Evolutionary conservation across 2,113 vertebrate genomes (phyloP), one percentile per base, ranked within the genome.

Genomic region (Ellobius talpinus): DNA sequence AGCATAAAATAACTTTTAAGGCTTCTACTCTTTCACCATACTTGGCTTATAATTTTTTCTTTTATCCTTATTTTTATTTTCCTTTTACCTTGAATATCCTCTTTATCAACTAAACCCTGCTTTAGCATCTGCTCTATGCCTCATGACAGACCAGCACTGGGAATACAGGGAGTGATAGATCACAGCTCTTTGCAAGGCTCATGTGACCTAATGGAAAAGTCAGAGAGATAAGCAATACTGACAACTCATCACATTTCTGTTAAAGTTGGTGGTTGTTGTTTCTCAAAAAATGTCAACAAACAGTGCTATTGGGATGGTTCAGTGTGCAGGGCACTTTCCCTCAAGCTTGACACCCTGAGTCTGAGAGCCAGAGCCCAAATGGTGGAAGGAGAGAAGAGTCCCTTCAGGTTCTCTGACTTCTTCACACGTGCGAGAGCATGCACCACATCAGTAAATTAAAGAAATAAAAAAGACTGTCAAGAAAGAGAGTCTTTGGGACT

Each of bases 281-380:
- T 7, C 72, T 66, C 61, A 89, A 94, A 93, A 50, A 87, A 24
- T 81, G 16, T 86, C 78, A 84, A 87, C 52, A 89, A 93, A n/a
- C 72, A 1, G 58, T 87, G 63, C 85, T 58, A 33, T 13, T 5
- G 55, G 16, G 23, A 24, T n/a, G 33, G 13, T 61, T 42, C 13
- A 29, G 19, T 21, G 36, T 1, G 4, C n/a, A 16, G n/a, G 55
- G 14, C 26, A 14, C n/a, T 45, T 65, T 9, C 39, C 61, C 1
- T 33, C 26, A 31, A 65, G n/a, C 58, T 31, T 10, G 4, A 5
- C n/a, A 29, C 8, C 58, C 39, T 17, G n/a, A 63, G 24, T 19
- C 21, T 63, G 58, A 31, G 2, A 63, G 16, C 14, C 39, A 65
- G 61, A 7, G 17, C 26, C 82, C 82, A 31, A 9, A 85, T 11